Conservation (phyloP, 2,888 invertebrate species). For the Drosophila monieri region DNA sequence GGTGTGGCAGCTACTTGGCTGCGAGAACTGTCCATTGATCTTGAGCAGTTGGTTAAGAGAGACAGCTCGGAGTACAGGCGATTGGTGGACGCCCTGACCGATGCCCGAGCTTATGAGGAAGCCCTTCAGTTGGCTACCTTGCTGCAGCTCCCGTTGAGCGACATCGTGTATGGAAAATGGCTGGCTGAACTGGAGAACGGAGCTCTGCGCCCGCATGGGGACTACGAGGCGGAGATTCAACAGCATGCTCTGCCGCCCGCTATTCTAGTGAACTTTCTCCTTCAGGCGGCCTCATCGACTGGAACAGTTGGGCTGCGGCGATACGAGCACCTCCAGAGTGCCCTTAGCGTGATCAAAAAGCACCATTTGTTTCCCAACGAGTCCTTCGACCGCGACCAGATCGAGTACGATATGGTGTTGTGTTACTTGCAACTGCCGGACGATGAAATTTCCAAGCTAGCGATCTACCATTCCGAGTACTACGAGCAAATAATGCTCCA, state of each 20-base stretch:
- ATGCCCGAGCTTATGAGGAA: conserved; percentile 84
- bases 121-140: conserved; percentile 85
- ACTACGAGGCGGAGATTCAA: conserved; percentile 87
- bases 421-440: conserved; percentile 75
- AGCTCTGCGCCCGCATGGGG: conserved; percentile 77
- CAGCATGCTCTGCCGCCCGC: conserved; percentile 86
- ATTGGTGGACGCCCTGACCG: conserved; percentile 84
- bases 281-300: conserved; percentile 82
- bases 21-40: conserved; percentile 65
- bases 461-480: conserved; percentile 83
- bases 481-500: conserved; percentile 82
- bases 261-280: conserved; percentile 87
- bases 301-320: conserved; percentile 81
- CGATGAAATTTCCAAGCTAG: conserved; percentile 47
- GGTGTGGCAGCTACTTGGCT: conserved; percentile 84
- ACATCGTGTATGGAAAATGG: conserved; percentile 85
- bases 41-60: conserved; percentile 69
- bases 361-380: conserved; percentile 83
- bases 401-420: conserved; percentile 83
- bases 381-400: conserved; percentile 82
- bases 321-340: conserved; percentile 84
- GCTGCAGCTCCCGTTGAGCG: conserved; percentile 83
- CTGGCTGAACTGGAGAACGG: conserved; percentile 84
- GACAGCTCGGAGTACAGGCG: conserved; percentile 84
- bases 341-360: conserved; percentile 82